Evolutionary conservation across 1,140 invertebrate genomes (phyloP).

Genomic region (Popillia japonica): DNA sequence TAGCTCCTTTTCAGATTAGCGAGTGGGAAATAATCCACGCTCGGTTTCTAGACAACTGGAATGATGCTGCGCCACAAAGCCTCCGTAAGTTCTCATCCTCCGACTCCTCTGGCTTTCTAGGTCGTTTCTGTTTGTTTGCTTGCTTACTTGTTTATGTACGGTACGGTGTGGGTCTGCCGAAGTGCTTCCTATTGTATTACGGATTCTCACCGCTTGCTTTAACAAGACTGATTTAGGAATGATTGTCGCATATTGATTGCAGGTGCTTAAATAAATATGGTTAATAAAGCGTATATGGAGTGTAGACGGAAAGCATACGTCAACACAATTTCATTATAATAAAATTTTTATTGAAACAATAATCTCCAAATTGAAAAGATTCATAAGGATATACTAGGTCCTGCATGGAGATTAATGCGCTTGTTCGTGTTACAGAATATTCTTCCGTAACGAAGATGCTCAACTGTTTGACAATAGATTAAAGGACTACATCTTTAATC

Average conservation of each 20-base stretch:
- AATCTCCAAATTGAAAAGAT: no score
- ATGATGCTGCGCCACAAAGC: neutral
- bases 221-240: neutral
- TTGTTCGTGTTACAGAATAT: no score
- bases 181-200: neutral
- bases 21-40: neutral
- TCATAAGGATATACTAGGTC: no score
- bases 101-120: no score
- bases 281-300: neutral
- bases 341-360: no score
- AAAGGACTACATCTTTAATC: no score
- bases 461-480: no score
- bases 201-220: neutral
- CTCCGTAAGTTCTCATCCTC: no score
- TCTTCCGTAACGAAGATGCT: no score
- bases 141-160: neutral
- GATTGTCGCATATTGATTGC: neutral
- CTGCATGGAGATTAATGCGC: no score
- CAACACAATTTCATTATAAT: no score
- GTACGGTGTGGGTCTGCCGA: neutral
- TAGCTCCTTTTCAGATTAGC: neutral
- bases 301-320: neutral
- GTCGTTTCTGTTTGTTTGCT: neutral
- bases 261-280: neutral
- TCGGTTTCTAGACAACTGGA: neutral